These are phyloP conservation scores for Plumapathes pennacea DNA, from an alignment of 92 coral and sea anemone species.

Conservation along the genomic window DNA sequence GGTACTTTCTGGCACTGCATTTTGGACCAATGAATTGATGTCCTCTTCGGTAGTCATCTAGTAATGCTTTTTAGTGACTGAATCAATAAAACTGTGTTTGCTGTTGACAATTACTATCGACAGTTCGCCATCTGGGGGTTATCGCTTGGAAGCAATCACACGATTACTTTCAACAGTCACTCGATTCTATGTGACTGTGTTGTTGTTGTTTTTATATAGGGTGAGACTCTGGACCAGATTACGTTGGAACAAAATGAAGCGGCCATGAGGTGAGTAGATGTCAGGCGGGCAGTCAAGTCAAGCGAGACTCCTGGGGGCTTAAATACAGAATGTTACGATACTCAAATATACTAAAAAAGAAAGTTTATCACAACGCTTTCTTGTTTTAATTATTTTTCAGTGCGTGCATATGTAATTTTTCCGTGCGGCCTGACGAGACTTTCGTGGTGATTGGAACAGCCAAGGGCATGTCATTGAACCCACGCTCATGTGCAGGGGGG, in stretches of 20 bases:
- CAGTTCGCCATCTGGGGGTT: too few relatives aligned
- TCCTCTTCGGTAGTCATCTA: too few relatives aligned
- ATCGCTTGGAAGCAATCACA: too few relatives aligned
- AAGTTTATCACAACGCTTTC: neutral
- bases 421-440: conserved; percentile 87
- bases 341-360: neutral
- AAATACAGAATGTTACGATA: neutral
- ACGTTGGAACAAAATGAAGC: conserved; percentile 94
- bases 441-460: conserved; percentile 94
- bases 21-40: too few relatives aligned
- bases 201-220: conserved; percentile 42
- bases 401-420: conserved; percentile 87
- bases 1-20: too few relatives aligned
- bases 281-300: neutral
- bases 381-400: conserved; percentile 26
- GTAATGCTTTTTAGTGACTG: too few relatives aligned
- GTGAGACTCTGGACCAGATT: conserved; percentile 86
- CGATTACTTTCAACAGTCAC: too few relatives aligned
- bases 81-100: too few relatives aligned
- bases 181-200: too few relatives aligned
- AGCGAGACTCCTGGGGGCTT: neutral
- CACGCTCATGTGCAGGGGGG: conserved; percentile 95
- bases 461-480: conserved; percentile 89
- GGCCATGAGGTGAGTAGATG: conserved; percentile 87
- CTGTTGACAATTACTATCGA: too few relatives aligned